Conservation (phyloP, 2,113 vertebrate genomes). For the Sturnus vulgaris region DNA sequence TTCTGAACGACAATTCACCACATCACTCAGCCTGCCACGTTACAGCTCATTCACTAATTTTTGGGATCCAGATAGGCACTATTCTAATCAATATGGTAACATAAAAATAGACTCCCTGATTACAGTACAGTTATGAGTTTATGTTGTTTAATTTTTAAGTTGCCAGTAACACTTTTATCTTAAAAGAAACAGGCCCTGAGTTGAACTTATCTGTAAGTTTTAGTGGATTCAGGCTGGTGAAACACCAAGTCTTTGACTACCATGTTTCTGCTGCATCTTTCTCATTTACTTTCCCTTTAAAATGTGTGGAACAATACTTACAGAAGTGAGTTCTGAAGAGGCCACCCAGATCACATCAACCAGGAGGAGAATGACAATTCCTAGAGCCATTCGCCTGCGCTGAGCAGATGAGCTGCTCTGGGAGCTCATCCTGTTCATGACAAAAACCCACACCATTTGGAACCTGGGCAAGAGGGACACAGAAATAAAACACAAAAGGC, state of each 20-base stretch:
- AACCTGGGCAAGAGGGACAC: constrained; percentile 38
- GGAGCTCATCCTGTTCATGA: constrained; percentile 91
- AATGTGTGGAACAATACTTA: constrained; percentile 66
- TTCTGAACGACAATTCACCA: not conserved
- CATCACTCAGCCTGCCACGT: not conserved
- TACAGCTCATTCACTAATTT: not conserved
- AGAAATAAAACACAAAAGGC: not conserved
- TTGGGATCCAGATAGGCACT: not conserved
- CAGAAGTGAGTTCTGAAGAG: constrained; percentile 94
- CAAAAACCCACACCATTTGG: constrained; percentile 88
- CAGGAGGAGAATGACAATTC: constrained; percentile 89
- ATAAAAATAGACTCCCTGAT: not conserved
- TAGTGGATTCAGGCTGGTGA: not conserved
- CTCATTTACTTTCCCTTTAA: not conserved
- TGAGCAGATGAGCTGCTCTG: constrained; percentile 83
- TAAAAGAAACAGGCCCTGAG: not conserved
- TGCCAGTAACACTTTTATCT: not conserved
- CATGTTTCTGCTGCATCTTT: not conserved
- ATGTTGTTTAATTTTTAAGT: not conserved
- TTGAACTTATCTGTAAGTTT: not conserved
- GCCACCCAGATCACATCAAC: constrained; percentile 98
- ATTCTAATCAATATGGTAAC: not conserved
- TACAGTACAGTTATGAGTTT: not conserved
- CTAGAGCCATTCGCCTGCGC: constrained; percentile 87
- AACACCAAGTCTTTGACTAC: not conserved